These are phyloP conservation scores for Amphipoea oculea DNA, from an alignment of 2,888 invertebrate species.

Conservation along the genomic window DNA sequence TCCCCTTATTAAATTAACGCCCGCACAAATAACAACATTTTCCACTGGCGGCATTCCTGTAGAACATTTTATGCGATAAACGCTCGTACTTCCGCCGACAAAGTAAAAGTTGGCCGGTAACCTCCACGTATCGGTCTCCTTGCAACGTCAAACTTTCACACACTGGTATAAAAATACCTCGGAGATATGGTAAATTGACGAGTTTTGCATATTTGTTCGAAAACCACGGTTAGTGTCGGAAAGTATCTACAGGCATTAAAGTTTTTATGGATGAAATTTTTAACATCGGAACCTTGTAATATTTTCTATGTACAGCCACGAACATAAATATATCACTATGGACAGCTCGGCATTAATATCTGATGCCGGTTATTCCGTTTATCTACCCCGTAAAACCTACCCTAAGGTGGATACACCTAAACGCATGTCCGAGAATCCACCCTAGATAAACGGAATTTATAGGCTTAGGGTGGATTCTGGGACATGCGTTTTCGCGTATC, in stretches of 20 bases:
- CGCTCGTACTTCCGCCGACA: slow-evolving; percentile 23
- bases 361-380: neutral
- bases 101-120: slow-evolving; percentile 48
- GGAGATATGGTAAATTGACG: slow-evolving; percentile 18
- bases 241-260: no score
- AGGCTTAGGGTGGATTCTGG: neutral
- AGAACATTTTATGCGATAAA: slow-evolving; percentile 57
- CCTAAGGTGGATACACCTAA: neutral
- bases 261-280: no score
- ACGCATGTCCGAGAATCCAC: neutral
- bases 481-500: neutral
- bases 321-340: neutral
- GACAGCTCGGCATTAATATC: neutral
- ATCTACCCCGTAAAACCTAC: no score
- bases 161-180: slow-evolving; percentile 26
- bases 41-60: slow-evolving; percentile 33
- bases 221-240: slow-evolving; percentile 1
- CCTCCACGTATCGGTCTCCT: slow-evolving; percentile 35
- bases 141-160: slow-evolving; percentile 40
- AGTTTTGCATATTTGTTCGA: slow-evolving; percentile 10
- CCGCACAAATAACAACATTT: slow-evolving; percentile 23
- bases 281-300: neutral
- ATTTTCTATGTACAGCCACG: neutral
- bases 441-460: neutral
- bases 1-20: slow-evolving; percentile 18